These are phyloP conservation scores for Gastracanthus pulcherrimus DNA, from an alignment of 2,888 invertebrate species.

Conservation along the genomic window DNA sequence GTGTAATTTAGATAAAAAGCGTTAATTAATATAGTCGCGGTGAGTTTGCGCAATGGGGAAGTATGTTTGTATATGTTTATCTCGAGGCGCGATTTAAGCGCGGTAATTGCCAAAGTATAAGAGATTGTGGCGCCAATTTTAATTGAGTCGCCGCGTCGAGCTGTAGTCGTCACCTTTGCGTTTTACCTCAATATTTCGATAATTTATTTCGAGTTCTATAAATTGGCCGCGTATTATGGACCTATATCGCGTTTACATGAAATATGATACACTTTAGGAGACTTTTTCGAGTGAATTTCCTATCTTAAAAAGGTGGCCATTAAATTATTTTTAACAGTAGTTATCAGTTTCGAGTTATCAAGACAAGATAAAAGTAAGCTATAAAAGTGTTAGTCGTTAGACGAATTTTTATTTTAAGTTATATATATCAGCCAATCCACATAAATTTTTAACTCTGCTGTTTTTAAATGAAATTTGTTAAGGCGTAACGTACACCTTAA, in stretches of 20 bases:
- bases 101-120: conserved; percentile 3
- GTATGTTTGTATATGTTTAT: not conserved
- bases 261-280: not conserved
- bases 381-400: too few relatives aligned
- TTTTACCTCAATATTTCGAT: not conserved
- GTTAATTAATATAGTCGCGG: conserved; percentile 3
- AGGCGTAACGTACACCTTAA: too few relatives aligned
- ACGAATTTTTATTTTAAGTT: too few relatives aligned
- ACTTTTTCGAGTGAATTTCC: not conserved
- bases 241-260: not conserved
- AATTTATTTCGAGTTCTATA: not conserved
- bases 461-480: too few relatives aligned
- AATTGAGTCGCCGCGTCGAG: conserved; percentile 2
- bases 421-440: too few relatives aligned
- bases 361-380: too few relatives aligned
- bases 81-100: not conserved
- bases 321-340: too few relatives aligned
- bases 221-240: not conserved
- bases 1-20: conserved; percentile 39
- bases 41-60: not conserved
- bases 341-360: too few relatives aligned
- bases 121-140: not conserved
- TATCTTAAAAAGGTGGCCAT: too few relatives aligned
- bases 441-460: too few relatives aligned
- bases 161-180: not conserved